phyloP scores from a whole-genome alignment of 2,797 vertebrate species.

The Cyclopterus lumpus region DNA sequence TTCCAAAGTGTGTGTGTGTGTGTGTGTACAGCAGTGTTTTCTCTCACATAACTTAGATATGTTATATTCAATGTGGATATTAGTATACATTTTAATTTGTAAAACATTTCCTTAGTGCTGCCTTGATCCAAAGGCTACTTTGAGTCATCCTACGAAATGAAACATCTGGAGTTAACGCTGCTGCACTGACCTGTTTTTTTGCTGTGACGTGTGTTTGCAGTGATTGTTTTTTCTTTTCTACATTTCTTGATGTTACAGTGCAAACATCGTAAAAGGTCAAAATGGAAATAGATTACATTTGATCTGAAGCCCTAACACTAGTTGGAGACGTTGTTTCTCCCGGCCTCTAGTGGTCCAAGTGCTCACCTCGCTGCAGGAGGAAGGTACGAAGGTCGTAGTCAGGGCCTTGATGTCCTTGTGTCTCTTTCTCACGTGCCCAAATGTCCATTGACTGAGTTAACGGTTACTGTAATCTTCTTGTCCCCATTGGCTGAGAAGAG shows the following conservation, averaged over 20 bases:
- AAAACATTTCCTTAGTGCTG: neutral
- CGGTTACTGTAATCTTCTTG: no score
- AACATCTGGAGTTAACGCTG: slow-evolving; percentile 18
- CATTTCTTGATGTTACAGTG: slow-evolving; percentile 2
- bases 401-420: neutral
- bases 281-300: neutral
- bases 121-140: neutral
- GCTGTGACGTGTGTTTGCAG: slow-evolving; percentile 32
- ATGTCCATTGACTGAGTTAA: neutral
- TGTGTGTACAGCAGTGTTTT: slow-evolving; percentile 17
- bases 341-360: slow-evolving; percentile 24
- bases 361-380: neutral
- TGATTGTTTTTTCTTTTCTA: neutral
- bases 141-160: neutral
- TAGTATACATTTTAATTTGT: neutral
- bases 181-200: neutral
- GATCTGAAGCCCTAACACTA: neutral
- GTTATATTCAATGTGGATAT: neutral
- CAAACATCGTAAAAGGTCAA: neutral
- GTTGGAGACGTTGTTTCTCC: slow-evolving; percentile 11
- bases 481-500: neutral
- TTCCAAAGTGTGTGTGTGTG: slow-evolving; percentile 4
- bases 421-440: no score
- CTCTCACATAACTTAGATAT: neutral
- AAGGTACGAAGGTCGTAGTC: neutral